These are phyloP conservation scores for Apis laboriosa DNA, from an alignment of 1,140 invertebrate species.

Conservation along the genomic window DNA sequence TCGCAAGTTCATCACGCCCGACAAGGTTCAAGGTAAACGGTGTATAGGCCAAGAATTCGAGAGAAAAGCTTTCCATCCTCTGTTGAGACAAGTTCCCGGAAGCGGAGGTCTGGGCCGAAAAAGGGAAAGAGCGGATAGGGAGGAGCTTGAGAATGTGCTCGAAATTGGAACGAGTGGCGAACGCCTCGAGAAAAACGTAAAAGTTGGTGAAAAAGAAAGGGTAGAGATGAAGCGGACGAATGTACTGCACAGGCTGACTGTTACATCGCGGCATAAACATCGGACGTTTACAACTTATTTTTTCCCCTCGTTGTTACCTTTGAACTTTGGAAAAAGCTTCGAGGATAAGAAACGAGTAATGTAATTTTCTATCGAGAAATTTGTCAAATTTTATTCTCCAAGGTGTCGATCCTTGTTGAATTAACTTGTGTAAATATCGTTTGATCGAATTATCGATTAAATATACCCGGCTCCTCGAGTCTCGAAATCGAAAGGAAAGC, in stretches of 20 bases:
- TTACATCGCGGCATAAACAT: slow-evolving; percentile 23
- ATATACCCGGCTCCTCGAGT: neutral
- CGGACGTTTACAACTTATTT: slow-evolving; percentile 34
- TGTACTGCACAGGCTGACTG: too few relatives aligned
- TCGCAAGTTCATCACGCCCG: neutral
- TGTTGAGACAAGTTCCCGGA: neutral
- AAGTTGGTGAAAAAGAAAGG: neutral
- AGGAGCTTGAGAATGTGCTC: neutral
- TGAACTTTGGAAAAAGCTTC: too few relatives aligned
- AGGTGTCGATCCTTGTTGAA: too few relatives aligned
- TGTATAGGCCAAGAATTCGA: neutral
- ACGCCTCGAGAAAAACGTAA: neutral
- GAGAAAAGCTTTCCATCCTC: neutral
- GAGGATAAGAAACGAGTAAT: too few relatives aligned
- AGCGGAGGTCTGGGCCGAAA: neutral
- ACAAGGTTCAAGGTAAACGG: neutral
- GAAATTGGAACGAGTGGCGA: neutral
- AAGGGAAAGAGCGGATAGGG: neutral
- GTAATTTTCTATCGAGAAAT: too few relatives aligned
- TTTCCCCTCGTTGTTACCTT: too few relatives aligned
- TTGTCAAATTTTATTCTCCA: too few relatives aligned
- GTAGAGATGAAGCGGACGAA: neutral
- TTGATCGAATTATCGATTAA: too few relatives aligned
- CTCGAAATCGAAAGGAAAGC: neutral
- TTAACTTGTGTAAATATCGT: too few relatives aligned